Percentiles rank a stretch among this genome's conserved stretches.
Evolutionary conservation across 2,888 invertebrate species (phyloP).

Genomic region (Drosophila stalkeri): DNA sequence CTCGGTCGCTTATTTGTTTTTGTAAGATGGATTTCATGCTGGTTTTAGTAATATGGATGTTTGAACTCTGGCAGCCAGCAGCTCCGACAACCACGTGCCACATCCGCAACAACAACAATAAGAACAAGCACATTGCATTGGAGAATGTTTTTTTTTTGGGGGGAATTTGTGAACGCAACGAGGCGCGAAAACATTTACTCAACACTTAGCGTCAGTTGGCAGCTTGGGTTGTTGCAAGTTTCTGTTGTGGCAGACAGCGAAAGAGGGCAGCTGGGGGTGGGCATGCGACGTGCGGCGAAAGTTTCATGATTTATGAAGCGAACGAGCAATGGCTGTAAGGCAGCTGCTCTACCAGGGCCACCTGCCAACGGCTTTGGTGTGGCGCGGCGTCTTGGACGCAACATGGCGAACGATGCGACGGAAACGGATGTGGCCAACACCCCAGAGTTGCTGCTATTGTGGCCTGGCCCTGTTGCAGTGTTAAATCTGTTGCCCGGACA

Average conservation of each 20-base stretch:
- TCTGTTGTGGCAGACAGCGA: not conserved
- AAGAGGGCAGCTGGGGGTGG: constrained; percentile 9
- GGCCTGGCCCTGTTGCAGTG: constrained; percentile 22
- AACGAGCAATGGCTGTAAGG: constrained; percentile 54
- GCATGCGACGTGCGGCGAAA: constrained; percentile 71
- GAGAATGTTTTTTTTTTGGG: constrained; percentile 58
- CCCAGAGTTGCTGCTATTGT: constrained; percentile 35
- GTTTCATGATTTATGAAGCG: constrained; percentile 80
- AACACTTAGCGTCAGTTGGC: constrained; percentile 77
- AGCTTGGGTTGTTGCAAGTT: constrained; percentile 60
- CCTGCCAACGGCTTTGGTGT: not conserved
- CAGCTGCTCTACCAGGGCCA: constrained; percentile 42
- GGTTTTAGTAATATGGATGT: constrained; percentile 43
- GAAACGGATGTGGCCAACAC: constrained; percentile 64
- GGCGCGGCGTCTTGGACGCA: constrained; percentile 35
- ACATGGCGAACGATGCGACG: constrained; percentile 43
- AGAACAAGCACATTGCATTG: not conserved
- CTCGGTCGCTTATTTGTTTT: not conserved
- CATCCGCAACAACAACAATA: constrained; percentile 46
- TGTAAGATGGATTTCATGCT: constrained; percentile 19
- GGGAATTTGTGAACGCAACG: constrained; percentile 75
- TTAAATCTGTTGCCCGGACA: constrained; percentile 62
- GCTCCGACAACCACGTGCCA: constrained; percentile 60
- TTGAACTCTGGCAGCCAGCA: constrained; percentile 13
- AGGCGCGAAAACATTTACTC: constrained; percentile 81